phyloP scores from a whole-genome alignment of 2,888 invertebrate genomes.

The Apodemia duryi region DNA sequence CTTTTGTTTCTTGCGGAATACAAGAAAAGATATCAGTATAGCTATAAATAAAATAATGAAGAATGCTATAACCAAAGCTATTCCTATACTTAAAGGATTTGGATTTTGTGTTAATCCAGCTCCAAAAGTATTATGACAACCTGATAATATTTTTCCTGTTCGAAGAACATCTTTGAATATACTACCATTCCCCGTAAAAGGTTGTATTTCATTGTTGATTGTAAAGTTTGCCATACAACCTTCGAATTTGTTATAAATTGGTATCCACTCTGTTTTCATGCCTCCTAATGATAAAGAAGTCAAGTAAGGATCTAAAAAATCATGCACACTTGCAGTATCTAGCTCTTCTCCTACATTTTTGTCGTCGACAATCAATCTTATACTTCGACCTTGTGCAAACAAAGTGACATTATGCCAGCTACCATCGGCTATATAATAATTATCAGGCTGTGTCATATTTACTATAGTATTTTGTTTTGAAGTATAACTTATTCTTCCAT shows the following conservation, averaged over 20 bases:
- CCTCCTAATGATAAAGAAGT: slow-evolving; percentile 90
- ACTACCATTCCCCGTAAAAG: slow-evolving; percentile 92
- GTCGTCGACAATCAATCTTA: slow-evolving; percentile 86
- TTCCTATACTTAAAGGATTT: slow-evolving; percentile 94
- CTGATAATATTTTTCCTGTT: slow-evolving; percentile 85
- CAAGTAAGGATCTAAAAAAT: slow-evolving; percentile 94
- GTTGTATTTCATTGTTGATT: slow-evolving; percentile 93
- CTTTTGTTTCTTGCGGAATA: slow-evolving; percentile 92
- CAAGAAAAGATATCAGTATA: slow-evolving; percentile 94
- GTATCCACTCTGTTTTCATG: slow-evolving; percentile 81
- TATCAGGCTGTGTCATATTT: slow-evolving; percentile 87
- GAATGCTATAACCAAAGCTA: slow-evolving; percentile 95
- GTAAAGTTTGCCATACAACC: slow-evolving; percentile 95
- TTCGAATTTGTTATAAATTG: slow-evolving; percentile 84
- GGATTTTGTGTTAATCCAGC: slow-evolving; percentile 88
- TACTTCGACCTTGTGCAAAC: slow-evolving; percentile 83
- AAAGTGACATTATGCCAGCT: slow-evolving; percentile 94
- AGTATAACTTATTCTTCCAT: slow-evolving; percentile 88
- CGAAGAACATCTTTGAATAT: slow-evolving; percentile 85
- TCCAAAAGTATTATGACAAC: slow-evolving; percentile 87
- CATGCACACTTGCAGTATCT: slow-evolving; percentile 91
- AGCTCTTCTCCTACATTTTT: slow-evolving; percentile 89
- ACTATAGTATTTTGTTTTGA: slow-evolving; percentile 88
- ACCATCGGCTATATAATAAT: slow-evolving; percentile 85
- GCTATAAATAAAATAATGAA: slow-evolving; percentile 94